phyloP scores from a whole-genome alignment of 1,140 invertebrate genomes.

The Heliconius congener region DNA sequence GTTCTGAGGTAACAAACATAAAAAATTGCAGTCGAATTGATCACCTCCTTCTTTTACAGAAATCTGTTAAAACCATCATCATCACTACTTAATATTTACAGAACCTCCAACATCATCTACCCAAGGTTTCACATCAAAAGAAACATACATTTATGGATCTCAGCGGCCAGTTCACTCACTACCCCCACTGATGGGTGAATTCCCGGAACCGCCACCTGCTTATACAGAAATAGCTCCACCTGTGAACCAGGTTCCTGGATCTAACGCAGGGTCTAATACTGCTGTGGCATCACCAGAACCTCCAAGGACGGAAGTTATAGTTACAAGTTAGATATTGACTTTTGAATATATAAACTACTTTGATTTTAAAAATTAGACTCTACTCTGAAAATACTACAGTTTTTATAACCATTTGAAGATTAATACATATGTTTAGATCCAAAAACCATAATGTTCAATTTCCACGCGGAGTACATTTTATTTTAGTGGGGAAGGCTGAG shows the following conservation, averaged over 20 bases:
- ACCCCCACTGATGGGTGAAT: slow-evolving; percentile 45
- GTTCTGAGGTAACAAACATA: too few species aligned
- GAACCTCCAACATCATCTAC: slow-evolving; percentile 9
- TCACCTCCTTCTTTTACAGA: too few species aligned
- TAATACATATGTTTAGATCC: too few species aligned
- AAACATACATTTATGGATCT: slow-evolving; percentile 43
- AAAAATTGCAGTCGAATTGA: too few species aligned
- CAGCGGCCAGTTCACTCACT: slow-evolving; percentile 20
- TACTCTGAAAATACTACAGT: too few species aligned
- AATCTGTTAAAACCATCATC: too few species aligned
- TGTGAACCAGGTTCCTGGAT: not conserved
- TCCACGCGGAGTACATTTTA: too few species aligned
- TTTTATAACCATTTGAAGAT: too few species aligned
- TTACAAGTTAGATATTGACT: slow-evolving; percentile 39
- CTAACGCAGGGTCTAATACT: slow-evolving; percentile 10
- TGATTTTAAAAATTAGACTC: too few species aligned
- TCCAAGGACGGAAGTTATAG: slow-evolving; percentile 55
- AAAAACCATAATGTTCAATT: too few species aligned
- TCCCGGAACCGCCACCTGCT: slow-evolving; percentile 62
- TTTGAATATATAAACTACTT: too few species aligned
- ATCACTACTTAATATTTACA: not conserved
- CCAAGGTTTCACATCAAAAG: slow-evolving; percentile 38
- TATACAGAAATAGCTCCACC: slow-evolving; percentile 49
- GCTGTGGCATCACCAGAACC: slow-evolving; percentile 24
- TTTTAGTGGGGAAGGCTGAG: too few species aligned